phyloP scores from a whole-genome alignment of 37 sponge, comb jelly and placozoan species.

The Ephydatia muelleri region DNA sequence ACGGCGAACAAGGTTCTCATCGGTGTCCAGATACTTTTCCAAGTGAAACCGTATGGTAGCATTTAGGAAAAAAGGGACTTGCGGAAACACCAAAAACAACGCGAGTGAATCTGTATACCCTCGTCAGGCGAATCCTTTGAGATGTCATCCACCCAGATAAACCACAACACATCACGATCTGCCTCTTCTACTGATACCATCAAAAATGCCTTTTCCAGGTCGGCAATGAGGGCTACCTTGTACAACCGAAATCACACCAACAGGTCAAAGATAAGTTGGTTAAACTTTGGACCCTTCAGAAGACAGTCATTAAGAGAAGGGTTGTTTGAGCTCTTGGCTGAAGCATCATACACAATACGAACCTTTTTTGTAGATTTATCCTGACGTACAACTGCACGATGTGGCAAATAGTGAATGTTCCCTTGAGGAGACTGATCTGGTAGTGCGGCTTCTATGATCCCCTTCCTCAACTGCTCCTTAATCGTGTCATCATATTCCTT shows the following conservation, averaged over 20 bases:
- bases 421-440: background rate
- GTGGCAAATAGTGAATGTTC: constrained; percentile 20
- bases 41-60: constrained; percentile 18
- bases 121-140: background rate
- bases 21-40: background rate
- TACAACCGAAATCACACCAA: constrained; percentile 12
- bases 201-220: constrained; percentile 27
- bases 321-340: constrained; percentile 14
- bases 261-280: constrained; percentile 23
- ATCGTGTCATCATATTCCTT: constrained; percentile 13
- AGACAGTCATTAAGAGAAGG: constrained; percentile 37
- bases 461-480: constrained; percentile 7
- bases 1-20: background rate
- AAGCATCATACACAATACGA: constrained; percentile 32
- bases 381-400: constrained; percentile 20
- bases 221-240: constrained; percentile 3
- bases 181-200: constrained; percentile 22
- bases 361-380: constrained; percentile 33
- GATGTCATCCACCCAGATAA: constrained; percentile 12
- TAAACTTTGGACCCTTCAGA: constrained; percentile 17
- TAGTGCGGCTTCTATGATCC: constrained; percentile 3
- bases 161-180: constrained; percentile 14
- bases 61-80: constrained; percentile 18
- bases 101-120: constrained; percentile 1
- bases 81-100: constrained; percentile 18